A percentile compares a stretch with the other conserved stretches of the same genome.
phyloP scores from a whole-genome alignment of 2,113 vertebrate species.

The Polypterus bichir region DNA sequence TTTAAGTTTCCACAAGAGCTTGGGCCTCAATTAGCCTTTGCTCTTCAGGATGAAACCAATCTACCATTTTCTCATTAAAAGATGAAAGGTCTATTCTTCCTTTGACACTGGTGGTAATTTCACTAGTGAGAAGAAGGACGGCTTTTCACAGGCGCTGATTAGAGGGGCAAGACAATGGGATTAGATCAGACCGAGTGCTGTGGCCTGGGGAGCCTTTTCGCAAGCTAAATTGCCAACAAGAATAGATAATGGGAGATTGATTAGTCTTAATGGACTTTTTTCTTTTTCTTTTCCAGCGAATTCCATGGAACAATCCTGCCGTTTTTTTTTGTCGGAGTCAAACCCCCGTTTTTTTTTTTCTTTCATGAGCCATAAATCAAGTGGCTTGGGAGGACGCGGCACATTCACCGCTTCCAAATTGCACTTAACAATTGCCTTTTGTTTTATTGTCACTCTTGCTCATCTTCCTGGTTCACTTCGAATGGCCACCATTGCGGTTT shows the following conservation, averaged over 20 bases:
- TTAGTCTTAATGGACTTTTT: slow-evolving; percentile 71
- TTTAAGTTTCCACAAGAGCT: slow-evolving; percentile 23
- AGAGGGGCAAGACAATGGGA: slow-evolving; percentile 43
- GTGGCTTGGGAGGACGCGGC: slow-evolving; percentile 27
- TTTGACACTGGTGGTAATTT: slow-evolving; percentile 33
- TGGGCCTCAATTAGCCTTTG: slow-evolving; percentile 40
- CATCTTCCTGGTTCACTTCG: neutral
- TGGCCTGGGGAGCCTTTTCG: slow-evolving; percentile 33
- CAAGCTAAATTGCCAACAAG: slow-evolving; percentile 43
- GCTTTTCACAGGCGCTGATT: slow-evolving; percentile 29
- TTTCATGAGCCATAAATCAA: slow-evolving; percentile 64
- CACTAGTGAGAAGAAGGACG: slow-evolving; percentile 24
- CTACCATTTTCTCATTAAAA: slow-evolving; percentile 51
- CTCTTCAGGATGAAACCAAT: slow-evolving; percentile 49
- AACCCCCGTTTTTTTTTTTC: slow-evolving; percentile 29
- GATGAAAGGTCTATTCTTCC: slow-evolving; percentile 37
- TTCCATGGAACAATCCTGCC: slow-evolving; percentile 36
- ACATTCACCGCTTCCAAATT: slow-evolving; percentile 25
- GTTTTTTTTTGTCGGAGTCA: slow-evolving; percentile 26
- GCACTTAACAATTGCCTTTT: slow-evolving; percentile 46
- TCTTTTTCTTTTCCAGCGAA: slow-evolving; percentile 65
- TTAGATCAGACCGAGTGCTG: slow-evolving; percentile 33
- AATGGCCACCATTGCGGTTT: no score
- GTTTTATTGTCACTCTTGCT: slow-evolving; percentile 33
- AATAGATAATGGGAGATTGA: slow-evolving; percentile 67